Conservation (phyloP, 2,888 invertebrate genomes). For the Phortica okadai region DNA sequence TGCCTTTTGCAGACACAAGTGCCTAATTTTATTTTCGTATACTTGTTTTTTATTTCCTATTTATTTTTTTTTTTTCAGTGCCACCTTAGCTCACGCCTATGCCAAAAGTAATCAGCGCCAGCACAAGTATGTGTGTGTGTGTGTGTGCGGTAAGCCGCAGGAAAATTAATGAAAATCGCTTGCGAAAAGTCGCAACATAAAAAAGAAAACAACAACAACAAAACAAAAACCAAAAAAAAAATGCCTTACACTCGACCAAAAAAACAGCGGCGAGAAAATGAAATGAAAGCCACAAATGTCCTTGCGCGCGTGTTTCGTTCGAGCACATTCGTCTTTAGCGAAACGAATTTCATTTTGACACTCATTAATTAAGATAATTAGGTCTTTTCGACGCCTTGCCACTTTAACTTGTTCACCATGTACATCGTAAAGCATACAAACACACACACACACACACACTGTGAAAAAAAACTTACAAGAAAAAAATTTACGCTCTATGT, state of each 20-base stretch:
- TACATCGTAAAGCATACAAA: constrained; percentile 29
- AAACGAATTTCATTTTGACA: constrained; percentile 62
- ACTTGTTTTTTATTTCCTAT: background rate
- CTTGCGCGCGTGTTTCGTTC: constrained; percentile 50
- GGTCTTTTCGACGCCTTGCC: constrained; percentile 65
- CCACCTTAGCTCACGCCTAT: background rate
- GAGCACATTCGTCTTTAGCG: constrained; percentile 64
- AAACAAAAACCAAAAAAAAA: constrained; percentile 32
- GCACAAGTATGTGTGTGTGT: constrained; percentile 38
- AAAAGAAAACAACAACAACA: constrained; percentile 16
- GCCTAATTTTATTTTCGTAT: background rate
- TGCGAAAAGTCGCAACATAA: constrained; percentile 37
- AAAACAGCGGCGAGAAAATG: constrained; percentile 50
- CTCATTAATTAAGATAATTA: constrained; percentile 73
- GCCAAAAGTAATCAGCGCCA: constrained; percentile 31
- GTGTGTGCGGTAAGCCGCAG: constrained; percentile 45
- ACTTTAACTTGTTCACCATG: constrained; percentile 60
- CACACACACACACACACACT: constrained; percentile 34
- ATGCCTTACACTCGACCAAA: background rate
- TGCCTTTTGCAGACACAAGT: background rate
- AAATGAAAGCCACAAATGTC: constrained; percentile 64
- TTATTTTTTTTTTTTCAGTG: background rate
- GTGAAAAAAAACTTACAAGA: constrained; percentile 28
- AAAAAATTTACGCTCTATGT: background rate
- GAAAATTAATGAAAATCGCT: constrained; percentile 66